Base-by-base conservation (phyloP, 2,797 vertebrate genomes). In the Toxotes lorentzi region DNA sequence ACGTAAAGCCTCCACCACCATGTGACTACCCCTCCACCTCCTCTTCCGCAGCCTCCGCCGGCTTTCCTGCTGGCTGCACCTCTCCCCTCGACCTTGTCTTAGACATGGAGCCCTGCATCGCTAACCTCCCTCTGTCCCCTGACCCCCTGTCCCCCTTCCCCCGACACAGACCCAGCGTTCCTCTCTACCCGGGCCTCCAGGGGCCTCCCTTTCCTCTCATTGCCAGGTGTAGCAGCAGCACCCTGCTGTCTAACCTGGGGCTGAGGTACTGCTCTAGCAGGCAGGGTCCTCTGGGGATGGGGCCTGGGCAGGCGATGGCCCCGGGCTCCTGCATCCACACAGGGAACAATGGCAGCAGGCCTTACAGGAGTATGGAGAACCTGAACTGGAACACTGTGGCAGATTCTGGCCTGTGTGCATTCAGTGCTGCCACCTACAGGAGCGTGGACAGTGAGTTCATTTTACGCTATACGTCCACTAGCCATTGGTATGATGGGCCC, bases 321-420 rank as follows among this genome's bases (percentile, higher is more conserved):
- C 82, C 19, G 0, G 85, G 74, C 45, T 80, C 86, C 50, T 92
- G 73, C 21, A 0, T 65, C 34, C 88, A 87, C 51, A 60, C 75
- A 2, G 86, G 77, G n/a, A 70, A 76, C 24, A 81, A 74, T 30
- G 89, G 91, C 72, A 92, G 93, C 27, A 93, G 97, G 80, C 95
- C 96, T 59, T 97, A 96, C 82, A 94, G 94, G 72, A 98, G 97
- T 56, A 94, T 97, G 95, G 97, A 98, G 91, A 97, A 97, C 91
- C 92, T 98, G 35, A 96, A 95, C 87, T 97, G 96, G 96, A 93
- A 88, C 77, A 23, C 90, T 0, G 27, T 89, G 56, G 80, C 94
- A 3, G 96, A 97, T 71, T 91, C 95, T 7, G 92, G 90, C 45
- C 66, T 95, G 40, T 95, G 89, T 58, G 79, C 92, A 8, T 89